Evolutionary conservation across 2,888 invertebrate species (phyloP).

Genomic region (Drosophila dives): DNA sequence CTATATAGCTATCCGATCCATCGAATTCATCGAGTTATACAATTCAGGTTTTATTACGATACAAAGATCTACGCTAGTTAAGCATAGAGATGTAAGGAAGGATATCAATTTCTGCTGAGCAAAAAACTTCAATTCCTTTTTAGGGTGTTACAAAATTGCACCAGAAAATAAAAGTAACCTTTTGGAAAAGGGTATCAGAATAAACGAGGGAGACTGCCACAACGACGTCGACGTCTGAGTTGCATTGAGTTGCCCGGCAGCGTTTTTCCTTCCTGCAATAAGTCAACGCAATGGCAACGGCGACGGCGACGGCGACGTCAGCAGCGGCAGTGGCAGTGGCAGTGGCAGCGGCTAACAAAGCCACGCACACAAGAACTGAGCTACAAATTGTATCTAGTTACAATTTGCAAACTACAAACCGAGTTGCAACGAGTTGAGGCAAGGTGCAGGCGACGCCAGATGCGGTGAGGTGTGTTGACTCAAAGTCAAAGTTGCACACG

Average conservation of each 20-base stretch:
- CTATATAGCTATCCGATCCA: not conserved
- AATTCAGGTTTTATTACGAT: not conserved
- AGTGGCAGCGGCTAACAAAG: conserved; percentile 61
- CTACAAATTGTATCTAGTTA: conserved; percentile 80
- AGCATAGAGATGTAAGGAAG: not conserved
- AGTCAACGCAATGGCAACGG: conserved; percentile 67
- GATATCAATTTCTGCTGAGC: not conserved
- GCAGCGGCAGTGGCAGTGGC: conserved; percentile 7
- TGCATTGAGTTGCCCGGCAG: conserved; percentile 74
- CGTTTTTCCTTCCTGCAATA: conserved; percentile 79
- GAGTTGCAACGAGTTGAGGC: conserved; percentile 41
- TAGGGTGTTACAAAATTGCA: not conserved
- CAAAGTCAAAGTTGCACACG: conserved; percentile 60
- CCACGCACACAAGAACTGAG: conserved; percentile 69
- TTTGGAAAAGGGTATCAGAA: conserved; percentile 6
- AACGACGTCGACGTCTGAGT: conserved; percentile 57
- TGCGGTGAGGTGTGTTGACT: conserved; percentile 27
- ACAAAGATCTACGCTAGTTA: not conserved
- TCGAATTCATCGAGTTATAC: not conserved
- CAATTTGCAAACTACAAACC: conserved; percentile 81
- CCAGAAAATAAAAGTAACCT: not conserved
- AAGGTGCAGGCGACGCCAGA: conserved; percentile 2
- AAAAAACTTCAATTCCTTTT: not conserved
- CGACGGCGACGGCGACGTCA: conserved; percentile 12
- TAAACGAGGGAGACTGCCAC: conserved; percentile 61